Evolutionary conservation across 1,140 invertebrate genomes (phyloP).

Genomic region (Calephelis virginiensis): DNA sequence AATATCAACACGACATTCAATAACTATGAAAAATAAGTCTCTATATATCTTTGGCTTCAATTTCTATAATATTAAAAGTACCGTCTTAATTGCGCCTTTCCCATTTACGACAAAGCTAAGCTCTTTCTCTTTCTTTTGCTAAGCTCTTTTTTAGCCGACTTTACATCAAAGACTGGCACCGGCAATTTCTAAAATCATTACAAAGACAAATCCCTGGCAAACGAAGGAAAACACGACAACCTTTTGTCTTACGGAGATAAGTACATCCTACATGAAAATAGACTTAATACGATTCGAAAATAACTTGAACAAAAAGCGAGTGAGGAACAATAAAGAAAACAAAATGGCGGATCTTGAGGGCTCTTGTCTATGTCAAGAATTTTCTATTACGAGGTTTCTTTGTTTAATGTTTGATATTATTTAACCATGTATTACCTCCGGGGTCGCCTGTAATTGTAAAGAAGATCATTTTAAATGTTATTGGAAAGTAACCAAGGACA

Average conservation of each 20-base stretch:
- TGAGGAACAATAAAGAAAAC: constrained; percentile 27
- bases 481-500: too few relatives aligned
- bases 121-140: too few relatives aligned
- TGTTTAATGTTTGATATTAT: neutral
- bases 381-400: constrained; percentile 2
- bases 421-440: neutral
- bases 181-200: constrained; percentile 5
- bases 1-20: too few relatives aligned
- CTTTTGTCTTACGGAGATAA: constrained; percentile 26
- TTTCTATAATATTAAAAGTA: too few relatives aligned
- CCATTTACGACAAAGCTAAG: too few relatives aligned
- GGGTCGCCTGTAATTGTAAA: too few relatives aligned
- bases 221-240: constrained; percentile 32
- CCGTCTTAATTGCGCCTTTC: too few relatives aligned
- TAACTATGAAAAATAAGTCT: too few relatives aligned
- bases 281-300: constrained; percentile 30
- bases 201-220: constrained; percentile 21
- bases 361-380: constrained; percentile 6
- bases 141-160: neutral
- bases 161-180: neutral
- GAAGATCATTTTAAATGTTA: too few relatives aligned
- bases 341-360: neutral
- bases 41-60: too few relatives aligned
- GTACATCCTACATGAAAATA: constrained; percentile 23
- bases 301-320: constrained; percentile 34